A percentile compares a stretch with the other conserved stretches of the same genome.
Conservation (phyloP, 2,888 invertebrate species). For the Conus canariensis region DNA sequence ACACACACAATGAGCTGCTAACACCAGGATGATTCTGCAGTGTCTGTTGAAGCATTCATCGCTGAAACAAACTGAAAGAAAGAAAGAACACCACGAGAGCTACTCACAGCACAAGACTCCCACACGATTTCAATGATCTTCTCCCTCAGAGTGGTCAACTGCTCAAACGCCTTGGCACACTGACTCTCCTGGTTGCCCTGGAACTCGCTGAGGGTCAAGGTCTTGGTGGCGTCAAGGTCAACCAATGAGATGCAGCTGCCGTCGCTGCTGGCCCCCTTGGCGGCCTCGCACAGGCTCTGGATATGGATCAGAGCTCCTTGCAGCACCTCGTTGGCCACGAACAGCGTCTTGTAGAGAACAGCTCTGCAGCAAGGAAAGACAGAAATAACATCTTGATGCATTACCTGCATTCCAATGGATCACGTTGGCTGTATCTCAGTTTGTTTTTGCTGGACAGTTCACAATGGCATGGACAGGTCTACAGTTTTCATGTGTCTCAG, state of each 20-base stretch:
- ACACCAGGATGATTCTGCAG: too few species aligned
- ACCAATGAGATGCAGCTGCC: conserved; percentile 67
- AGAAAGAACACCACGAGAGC: too few species aligned
- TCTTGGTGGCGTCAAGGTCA: conserved; percentile 65
- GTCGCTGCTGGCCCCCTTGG: conserved; percentile 61
- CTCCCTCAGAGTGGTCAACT: conserved; percentile 68
- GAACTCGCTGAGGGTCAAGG: conserved; percentile 73
- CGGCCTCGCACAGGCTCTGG: conserved; percentile 73
- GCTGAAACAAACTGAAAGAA: too few species aligned
- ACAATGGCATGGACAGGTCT: too few species aligned
- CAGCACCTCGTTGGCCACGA: conserved; percentile 76
- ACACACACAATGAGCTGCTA: too few species aligned
- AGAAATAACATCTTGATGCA: not conserved
- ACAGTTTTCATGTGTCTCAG: too few species aligned
- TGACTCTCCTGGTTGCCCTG: conserved; percentile 67
- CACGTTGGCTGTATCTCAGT: too few species aligned
- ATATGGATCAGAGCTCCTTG: conserved; percentile 77
- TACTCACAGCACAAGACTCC: conserved; percentile 77
- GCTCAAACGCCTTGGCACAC: conserved; percentile 62
- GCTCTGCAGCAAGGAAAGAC: conserved; percentile 56
- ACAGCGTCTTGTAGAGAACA: conserved; percentile 68
- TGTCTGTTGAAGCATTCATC: too few species aligned
- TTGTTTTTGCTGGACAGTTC: not conserved
- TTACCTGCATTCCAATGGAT: too few species aligned
- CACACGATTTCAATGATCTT: conserved; percentile 75